Conservation (phyloP, 1,140 invertebrate species). For the Caenorhabditis remanei region DNA sequence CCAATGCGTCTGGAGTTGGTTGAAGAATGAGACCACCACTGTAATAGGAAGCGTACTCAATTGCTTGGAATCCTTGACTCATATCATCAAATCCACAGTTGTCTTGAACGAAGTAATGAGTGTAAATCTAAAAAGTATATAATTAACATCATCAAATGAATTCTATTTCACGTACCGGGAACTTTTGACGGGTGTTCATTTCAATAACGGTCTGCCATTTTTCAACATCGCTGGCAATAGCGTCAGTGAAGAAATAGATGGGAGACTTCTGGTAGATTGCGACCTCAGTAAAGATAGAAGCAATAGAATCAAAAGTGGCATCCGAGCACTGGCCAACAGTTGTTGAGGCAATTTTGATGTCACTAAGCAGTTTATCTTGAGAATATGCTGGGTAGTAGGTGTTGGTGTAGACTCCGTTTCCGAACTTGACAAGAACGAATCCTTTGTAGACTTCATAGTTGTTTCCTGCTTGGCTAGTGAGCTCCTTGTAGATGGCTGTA, state of each 20-base stretch:
- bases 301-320: constrained; percentile 62
- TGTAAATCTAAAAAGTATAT: constrained; percentile 61
- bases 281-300: constrained; percentile 41
- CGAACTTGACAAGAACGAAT: constrained; percentile 62
- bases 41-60: constrained; percentile 60
- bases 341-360: constrained; percentile 14
- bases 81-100: constrained; percentile 62
- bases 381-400: constrained; percentile 8
- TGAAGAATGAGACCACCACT: constrained; percentile 61
- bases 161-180: constrained; percentile 62
- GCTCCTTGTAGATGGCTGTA: constrained; percentile 58
- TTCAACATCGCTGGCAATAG: constrained; percentile 60
- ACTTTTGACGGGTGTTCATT: constrained; percentile 62
- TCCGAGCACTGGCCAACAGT: constrained; percentile 59
- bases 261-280: constrained; percentile 66
- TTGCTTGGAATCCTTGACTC: constrained; percentile 59
- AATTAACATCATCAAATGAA: background rate
- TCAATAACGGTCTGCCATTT: constrained; percentile 62
- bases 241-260: constrained; percentile 68
- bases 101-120: constrained; percentile 55
- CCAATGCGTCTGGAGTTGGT: background rate
- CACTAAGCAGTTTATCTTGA: constrained; percentile 31
- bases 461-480: background rate
- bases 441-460: constrained; percentile 55
- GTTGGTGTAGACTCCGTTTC: constrained; percentile 59